Conservation (phyloP, 2,797 vertebrate genomes). For the Sphaeramia orbicularis region DNA sequence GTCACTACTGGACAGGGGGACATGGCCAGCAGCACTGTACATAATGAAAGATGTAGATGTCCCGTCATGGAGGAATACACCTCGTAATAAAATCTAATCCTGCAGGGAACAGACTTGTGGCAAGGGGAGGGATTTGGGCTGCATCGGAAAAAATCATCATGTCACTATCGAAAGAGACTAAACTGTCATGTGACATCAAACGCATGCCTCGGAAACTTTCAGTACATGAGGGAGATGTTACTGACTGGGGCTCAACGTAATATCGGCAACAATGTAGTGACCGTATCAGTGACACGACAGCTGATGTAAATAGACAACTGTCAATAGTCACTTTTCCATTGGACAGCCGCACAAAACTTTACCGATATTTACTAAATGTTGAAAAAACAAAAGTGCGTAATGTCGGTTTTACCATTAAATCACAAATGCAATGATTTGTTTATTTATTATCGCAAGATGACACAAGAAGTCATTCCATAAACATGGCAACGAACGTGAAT, state of each 20-base stretch:
- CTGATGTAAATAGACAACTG: slow-evolving; percentile 23
- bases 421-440: too few relatives aligned
- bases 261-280: slow-evolving; percentile 17
- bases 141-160: slow-evolving; percentile 23
- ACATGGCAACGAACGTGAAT: too few relatives aligned
- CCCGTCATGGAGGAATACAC: slow-evolving; percentile 45
- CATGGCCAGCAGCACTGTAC: slow-evolving; percentile 21
- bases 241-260: not conserved
- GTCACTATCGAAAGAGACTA: slow-evolving; percentile 4
- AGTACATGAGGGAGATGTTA: not conserved
- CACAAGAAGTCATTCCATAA: too few relatives aligned
- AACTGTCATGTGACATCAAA: slow-evolving; percentile 3
- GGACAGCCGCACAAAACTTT: too few relatives aligned
- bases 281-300: slow-evolving; percentile 2
- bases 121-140: slow-evolving; percentile 24
- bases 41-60: slow-evolving; percentile 56
- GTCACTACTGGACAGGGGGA: slow-evolving; percentile 60
- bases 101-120: slow-evolving; percentile 21
- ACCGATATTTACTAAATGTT: too few relatives aligned
- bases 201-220: not conserved
- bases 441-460: too few relatives aligned
- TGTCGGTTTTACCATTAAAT: too few relatives aligned
- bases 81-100: slow-evolving; percentile 39
- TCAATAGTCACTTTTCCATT: too few relatives aligned
- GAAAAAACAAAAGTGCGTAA: too few relatives aligned